These are phyloP conservation scores for Rotaria macrura DNA, from an alignment of 2,888 invertebrate species.

Conservation along the genomic window DNA sequence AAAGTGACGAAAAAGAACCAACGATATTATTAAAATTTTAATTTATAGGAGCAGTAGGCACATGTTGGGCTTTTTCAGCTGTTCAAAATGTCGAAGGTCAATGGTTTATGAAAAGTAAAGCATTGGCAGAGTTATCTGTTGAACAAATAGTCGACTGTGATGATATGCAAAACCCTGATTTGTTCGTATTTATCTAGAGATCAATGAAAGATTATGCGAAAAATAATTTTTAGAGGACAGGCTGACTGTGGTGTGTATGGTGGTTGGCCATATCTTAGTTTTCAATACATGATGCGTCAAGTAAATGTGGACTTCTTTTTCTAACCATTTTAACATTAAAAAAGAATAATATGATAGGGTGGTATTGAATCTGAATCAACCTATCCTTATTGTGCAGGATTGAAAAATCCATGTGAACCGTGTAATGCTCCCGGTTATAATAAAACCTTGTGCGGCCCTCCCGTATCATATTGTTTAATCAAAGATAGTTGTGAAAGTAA, in stretches of 20 bases:
- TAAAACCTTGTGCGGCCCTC: constrained; percentile 41
- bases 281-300: constrained; percentile 40
- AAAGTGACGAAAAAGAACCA: not conserved
- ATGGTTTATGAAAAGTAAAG: constrained; percentile 39
- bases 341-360: constrained; percentile 37
- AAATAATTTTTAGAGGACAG: constrained; percentile 33
- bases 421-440: constrained; percentile 41
- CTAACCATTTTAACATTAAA: too few relatives aligned
- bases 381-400: constrained; percentile 40
- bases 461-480: constrained; percentile 40
- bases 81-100: constrained; percentile 42
- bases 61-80: constrained; percentile 42
- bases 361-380: constrained; percentile 39
- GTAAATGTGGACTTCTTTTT: constrained; percentile 35
- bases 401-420: constrained; percentile 38
- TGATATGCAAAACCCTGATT: constrained; percentile 37
- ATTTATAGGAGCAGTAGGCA: constrained; percentile 39
- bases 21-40: not conserved
- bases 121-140: constrained; percentile 40
- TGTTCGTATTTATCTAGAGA: constrained; percentile 33
- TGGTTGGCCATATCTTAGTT: constrained; percentile 43
- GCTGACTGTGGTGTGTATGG: constrained; percentile 44
- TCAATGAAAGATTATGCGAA: too few relatives aligned
- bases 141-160: constrained; percentile 44
- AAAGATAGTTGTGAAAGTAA: constrained; percentile 41